These are phyloP conservation scores for Portunus trituberculatus DNA, from an alignment of 1,140 invertebrate genomes.

Conservation along the genomic window DNA sequence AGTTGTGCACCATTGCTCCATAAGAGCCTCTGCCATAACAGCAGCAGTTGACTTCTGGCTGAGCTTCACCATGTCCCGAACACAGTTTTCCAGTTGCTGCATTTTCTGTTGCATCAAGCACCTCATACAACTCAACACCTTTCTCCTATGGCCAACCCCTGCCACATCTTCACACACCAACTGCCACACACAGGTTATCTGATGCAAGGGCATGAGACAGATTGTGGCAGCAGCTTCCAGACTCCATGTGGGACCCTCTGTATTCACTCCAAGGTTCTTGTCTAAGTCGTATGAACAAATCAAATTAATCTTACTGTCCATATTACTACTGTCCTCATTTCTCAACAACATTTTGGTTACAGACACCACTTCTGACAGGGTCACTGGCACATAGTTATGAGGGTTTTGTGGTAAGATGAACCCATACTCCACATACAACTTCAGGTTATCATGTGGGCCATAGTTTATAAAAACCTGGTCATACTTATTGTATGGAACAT, in stretches of 20 bases:
- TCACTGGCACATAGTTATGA: conserved; percentile 84
- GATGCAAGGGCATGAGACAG: conserved; percentile 53
- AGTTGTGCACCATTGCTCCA: background rate
- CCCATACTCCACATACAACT: conserved; percentile 88
- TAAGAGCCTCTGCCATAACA: background rate
- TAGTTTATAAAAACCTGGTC: conserved; percentile 89
- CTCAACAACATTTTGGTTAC: background rate
- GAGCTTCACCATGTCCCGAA: conserved; percentile 37
- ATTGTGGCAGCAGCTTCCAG: conserved; percentile 65
- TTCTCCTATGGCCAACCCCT: background rate
- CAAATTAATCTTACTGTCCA: conserved; percentile 35
- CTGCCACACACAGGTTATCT: conserved; percentile 61
- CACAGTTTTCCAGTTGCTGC: background rate
- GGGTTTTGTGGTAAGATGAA: conserved; percentile 85
- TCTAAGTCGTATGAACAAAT: conserved; percentile 17
- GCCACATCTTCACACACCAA: conserved; percentile 52
- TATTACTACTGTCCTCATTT: background rate
- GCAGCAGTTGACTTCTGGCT: background rate
- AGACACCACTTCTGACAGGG: conserved; percentile 79
- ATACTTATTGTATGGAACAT: conserved; percentile 81
- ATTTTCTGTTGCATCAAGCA: conserved; percentile 17
- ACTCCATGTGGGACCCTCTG: conserved; percentile 74
- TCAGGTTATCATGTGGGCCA: conserved; percentile 86
- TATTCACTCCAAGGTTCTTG: conserved; percentile 63
- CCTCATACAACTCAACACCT: conserved; percentile 17